Evolutionary conservation across 2,797 vertebrate genomes (phyloP).

Genomic region (Melanotaenia pygmaea): DNA sequence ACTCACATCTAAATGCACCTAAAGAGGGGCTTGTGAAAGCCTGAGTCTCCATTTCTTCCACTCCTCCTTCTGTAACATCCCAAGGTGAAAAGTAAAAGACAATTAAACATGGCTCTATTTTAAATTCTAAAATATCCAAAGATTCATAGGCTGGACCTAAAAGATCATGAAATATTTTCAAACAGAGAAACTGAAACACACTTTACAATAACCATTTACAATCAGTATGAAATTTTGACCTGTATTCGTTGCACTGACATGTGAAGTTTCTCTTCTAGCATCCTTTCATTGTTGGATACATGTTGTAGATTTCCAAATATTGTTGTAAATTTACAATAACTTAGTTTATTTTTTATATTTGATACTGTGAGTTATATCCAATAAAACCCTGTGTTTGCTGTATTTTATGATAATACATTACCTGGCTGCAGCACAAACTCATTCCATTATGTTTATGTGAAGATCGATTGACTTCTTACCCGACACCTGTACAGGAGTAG

Average conservation of each 20-base stretch:
- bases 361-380: background rate
- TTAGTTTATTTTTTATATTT: background rate
- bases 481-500: constrained; percentile 66
- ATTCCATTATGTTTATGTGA: background rate
- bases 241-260: background rate
- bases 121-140: background rate
- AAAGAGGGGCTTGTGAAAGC: constrained; percentile 65
- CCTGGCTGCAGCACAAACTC: background rate
- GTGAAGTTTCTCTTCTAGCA: background rate
- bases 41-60: constrained; percentile 79
- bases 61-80: constrained; percentile 34
- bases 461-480: constrained; percentile 53
- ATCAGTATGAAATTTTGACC: background rate
- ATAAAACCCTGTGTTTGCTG: background rate
- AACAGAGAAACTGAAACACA: constrained; percentile 5
- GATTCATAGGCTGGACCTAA: background rate
- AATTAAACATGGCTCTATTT: background rate
- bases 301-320: background rate
- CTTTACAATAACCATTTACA: background rate
- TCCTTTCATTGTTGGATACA: background rate
- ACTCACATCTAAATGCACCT: constrained; percentile 64
- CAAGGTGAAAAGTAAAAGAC: background rate
- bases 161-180: background rate
- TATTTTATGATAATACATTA: background rate
- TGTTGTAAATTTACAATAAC: background rate